These are phyloP conservation scores for Thalassaphorura encarpata DNA, from an alignment of 1,140 invertebrate species.

Conservation along the genomic window DNA sequence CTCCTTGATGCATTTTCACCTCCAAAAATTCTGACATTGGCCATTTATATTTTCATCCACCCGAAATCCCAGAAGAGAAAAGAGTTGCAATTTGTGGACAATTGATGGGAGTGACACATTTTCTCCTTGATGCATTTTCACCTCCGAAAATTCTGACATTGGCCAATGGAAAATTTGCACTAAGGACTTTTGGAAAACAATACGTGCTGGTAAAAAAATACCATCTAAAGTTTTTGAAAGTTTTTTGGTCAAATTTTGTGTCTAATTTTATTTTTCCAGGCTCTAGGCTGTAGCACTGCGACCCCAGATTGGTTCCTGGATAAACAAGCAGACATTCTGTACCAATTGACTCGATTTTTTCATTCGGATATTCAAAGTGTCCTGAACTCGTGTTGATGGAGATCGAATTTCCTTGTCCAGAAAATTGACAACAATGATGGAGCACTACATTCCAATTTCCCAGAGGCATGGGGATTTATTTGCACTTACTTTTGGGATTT, in stretches of 20 bases:
- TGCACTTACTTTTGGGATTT: slow-evolving; percentile 63
- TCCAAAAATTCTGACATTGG: slow-evolving; percentile 64
- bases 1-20: slow-evolving; percentile 58
- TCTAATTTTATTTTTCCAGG: slow-evolving; percentile 42
- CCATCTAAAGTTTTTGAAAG: slow-evolving; percentile 24
- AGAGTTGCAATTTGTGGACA: slow-evolving; percentile 62
- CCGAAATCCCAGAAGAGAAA: slow-evolving; percentile 54
- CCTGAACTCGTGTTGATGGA: slow-evolving; percentile 45
- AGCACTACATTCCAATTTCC: slow-evolving; percentile 69
- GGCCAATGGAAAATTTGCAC: slow-evolving; percentile 71
- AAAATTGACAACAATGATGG: slow-evolving; percentile 66
- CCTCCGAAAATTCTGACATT: slow-evolving; percentile 56
- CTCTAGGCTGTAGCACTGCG: slow-evolving; percentile 71
- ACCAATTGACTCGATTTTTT: slow-evolving; percentile 62
- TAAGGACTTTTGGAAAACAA: slow-evolving; percentile 59
- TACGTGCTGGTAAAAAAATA: slow-evolving; percentile 67
- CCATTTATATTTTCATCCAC: slow-evolving; percentile 57
- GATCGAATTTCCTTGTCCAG: no score
- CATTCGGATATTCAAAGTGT: slow-evolving; percentile 63
- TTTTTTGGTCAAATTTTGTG: no score
- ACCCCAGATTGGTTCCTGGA: slow-evolving; percentile 66
- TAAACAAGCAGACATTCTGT: slow-evolving; percentile 57
- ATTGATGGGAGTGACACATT: slow-evolving; percentile 68
- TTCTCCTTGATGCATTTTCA: slow-evolving; percentile 59
- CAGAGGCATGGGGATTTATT: slow-evolving; percentile 36